Percentiles rank a stretch among this genome's conserved stretches.
These are phyloP conservation scores for Cosmia trapezina DNA, from an alignment of 2,888 invertebrate species.

Conservation along the genomic window DNA sequence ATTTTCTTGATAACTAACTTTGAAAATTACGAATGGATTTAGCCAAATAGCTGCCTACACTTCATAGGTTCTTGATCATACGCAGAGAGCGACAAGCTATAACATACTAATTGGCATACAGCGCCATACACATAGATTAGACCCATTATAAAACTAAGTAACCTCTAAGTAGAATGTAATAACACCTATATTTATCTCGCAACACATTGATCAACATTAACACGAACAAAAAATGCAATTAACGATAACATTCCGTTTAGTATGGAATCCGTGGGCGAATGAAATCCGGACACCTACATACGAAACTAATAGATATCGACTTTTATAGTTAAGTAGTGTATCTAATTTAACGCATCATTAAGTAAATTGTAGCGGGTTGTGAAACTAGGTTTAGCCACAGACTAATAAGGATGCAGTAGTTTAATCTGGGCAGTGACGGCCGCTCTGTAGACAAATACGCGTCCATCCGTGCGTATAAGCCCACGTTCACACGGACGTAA, in stretches of 20 bases:
- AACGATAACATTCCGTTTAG: constrained; percentile 55
- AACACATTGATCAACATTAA: constrained; percentile 57
- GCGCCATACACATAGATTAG: background rate
- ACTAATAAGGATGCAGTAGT: no score
- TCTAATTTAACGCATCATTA: constrained; percentile 66
- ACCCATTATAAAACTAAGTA: constrained; percentile 17
- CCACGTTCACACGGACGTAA: no score
- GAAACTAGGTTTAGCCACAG: constrained; percentile 45
- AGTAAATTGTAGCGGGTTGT: constrained; percentile 58
- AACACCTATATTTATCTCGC: constrained; percentile 47
- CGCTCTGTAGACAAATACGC: no score
- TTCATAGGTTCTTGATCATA: background rate
- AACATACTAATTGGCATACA: constrained; percentile 4
- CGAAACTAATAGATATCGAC: constrained; percentile 60
- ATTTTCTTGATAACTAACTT: no score
- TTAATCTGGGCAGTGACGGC: no score
- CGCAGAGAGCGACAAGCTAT: background rate
- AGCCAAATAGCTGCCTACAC: background rate
- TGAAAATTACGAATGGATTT: no score
- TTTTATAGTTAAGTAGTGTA: constrained; percentile 62
- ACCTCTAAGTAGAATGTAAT: constrained; percentile 33
- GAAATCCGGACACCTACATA: constrained; percentile 59
- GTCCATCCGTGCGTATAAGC: no score
- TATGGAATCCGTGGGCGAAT: constrained; percentile 60
- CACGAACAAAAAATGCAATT: constrained; percentile 60